Evolutionary conservation across 2,888 invertebrate genomes (phyloP), one percentile per base, ranked within the genome.

Genomic region (Eucriotettix oculatus): DNA sequence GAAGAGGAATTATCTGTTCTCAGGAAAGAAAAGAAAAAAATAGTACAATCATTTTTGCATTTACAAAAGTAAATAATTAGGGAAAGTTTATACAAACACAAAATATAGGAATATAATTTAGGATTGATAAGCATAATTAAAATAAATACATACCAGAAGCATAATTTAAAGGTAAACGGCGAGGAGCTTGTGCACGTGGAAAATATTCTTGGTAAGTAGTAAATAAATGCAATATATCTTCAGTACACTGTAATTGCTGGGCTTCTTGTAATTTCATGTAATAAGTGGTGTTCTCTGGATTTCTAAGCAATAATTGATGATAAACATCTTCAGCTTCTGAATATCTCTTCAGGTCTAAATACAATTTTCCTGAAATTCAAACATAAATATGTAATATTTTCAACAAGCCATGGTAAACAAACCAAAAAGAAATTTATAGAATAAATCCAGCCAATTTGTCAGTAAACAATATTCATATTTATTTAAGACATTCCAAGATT

Each of bases 201-300:
- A 83, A 91, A 66, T 84, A 79, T 70, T 84, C 81, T 68, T 85
- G 81, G 71, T 87, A 87, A 71, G 85, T 81, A 68, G 83, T 80
- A 73, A 90, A 93, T 74, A 95, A 83, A 69, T 84, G 79, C 69
- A 95, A 81, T 70, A 87, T 86, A 66, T 86, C 86, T 64, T 86
- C 85, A 61, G 84, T 78, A 63, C 80, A 79, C 68, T 78, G 79
- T 63, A 92, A 80, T 72, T 86, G 83, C 69, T 87, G 82, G 56
- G 97, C 90, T 72, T 88, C 85, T 73, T 94, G 88, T 71, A 95
- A 78, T 75, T 89, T 90, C 67, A 82, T 79, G 73, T 97, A 99
- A 76, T 98, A 99, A 68, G 85, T 80, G 66, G 89, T 88, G 75
- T 98, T 97, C 74, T 99, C 99, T 11, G 96, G 96, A 79, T 99